Base-by-base conservation (phyloP, 1,140 invertebrate genomes). In the Drosophila rhopaloa region DNA sequence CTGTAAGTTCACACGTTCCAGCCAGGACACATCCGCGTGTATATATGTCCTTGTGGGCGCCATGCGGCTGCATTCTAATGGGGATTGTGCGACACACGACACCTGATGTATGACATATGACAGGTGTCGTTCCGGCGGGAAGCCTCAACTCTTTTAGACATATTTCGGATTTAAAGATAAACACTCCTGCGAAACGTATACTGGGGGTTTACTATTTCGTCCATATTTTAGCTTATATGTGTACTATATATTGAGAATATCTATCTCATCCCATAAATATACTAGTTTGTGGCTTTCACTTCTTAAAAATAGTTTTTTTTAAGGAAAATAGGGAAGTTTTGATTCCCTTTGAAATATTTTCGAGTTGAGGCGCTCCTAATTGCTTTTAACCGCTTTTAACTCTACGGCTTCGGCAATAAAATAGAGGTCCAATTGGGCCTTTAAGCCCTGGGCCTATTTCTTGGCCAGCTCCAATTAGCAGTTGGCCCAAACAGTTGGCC, bases 1-100 rank as follows among this genome's bases (percentile, higher is more conserved):
- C 55, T 60, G 83, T 86, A 88, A 86, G 83, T 86, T 76, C 73
- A 72, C 53, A 57, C 68, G 43, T 74, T 68, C 70, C 55, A 56
- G 72, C 60, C 48, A 76, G 73, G 67, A 60, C 44, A 40, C 51
- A 50, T 14, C 29, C 40, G 56, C 43, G 19, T 62, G 56, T 56
- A 47, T 62, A 47, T 58, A 59, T 61, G 58, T 50, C 32, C 57
- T 50, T 79, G 63, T 65, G 80, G 65, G 57, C 47, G 75, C 63
- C 76, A 83, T 83, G 70, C 74, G 82, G 70, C 41, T 78, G 59
- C 59, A 75, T 58, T 75, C 67, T 79, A 76, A 79, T 67, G 60
- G 66, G 81, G 41, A 72, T 76, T 76, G 56, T 41, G 50, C 63
- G 81, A 57, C 48, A 32, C 55, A 32, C 58, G 59, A 54, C 68